Percentiles rank a stretch among this genome's conserved stretches.
These are phyloP conservation scores for Trididemnum clinides DNA, from an alignment of 23 tunicate genomes.

Conservation along the genomic window DNA sequence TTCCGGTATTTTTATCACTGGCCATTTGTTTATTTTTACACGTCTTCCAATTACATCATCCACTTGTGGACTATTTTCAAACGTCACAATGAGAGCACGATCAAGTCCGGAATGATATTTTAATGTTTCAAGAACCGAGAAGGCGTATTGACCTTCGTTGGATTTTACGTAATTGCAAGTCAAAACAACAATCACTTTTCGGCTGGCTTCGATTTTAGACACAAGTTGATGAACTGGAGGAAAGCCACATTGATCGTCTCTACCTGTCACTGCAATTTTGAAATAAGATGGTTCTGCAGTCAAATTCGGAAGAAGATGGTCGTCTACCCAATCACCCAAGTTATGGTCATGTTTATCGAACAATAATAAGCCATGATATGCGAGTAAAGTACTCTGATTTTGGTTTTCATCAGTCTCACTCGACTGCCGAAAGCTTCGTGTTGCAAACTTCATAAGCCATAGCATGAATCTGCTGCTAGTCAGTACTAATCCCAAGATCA, in stretches of 20 bases:
- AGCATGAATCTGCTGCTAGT: neutral
- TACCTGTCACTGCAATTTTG: neutral
- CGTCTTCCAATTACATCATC: neutral
- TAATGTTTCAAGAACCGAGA: slow-evolving; percentile 20
- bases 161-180: neutral
- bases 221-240: neutral
- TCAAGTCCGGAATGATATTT: neutral
- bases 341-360: neutral
- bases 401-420: neutral
- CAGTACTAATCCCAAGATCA: neutral
- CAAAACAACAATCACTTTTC: slow-evolving; percentile 13
- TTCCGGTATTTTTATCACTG: neutral
- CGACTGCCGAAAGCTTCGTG: neutral
- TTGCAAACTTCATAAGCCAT: neutral
- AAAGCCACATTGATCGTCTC: slow-evolving; percentile 33
- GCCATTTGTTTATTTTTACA: no score
- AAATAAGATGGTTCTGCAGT: neutral
- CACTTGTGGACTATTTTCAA: neutral
- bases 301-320: neutral
- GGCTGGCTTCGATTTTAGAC: slow-evolving; percentile 16
- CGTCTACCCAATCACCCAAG: neutral
- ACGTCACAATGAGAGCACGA: neutral
- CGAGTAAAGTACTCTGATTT: neutral
- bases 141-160: neutral
- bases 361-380: neutral